A percentile compares a stretch with the other conserved stretches of the same genome.
Conservation (phyloP, 2,113 vertebrate species). For the Apeltes quadracus region DNA sequence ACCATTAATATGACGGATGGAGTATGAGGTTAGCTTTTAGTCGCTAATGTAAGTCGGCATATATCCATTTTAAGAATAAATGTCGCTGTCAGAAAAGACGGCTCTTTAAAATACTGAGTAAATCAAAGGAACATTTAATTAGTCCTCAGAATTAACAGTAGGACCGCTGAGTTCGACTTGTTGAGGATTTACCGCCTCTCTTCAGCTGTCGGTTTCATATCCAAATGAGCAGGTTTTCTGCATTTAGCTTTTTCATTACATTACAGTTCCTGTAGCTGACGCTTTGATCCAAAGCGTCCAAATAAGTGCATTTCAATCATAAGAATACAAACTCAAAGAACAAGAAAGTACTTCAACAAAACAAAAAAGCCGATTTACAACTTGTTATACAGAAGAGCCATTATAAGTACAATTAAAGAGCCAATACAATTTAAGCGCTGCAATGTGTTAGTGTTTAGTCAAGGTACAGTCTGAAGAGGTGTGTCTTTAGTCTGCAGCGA, state of each 20-base stretch:
- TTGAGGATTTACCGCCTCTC: neutral
- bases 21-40: slow-evolving; percentile 6
- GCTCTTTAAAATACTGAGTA: neutral
- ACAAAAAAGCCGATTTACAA: too few species aligned
- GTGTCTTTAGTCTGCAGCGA: too few species aligned
- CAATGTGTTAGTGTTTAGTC: too few species aligned
- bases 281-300: too few species aligned
- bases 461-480: too few species aligned
- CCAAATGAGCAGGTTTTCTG: neutral
- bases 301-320: too few species aligned
- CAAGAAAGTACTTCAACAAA: too few species aligned
- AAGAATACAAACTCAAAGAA: too few species aligned
- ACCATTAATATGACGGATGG: slow-evolving; percentile 8
- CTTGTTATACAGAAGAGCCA: too few species aligned
- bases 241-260: neutral
- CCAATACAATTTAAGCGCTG: too few species aligned
- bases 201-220: slow-evolving; percentile 4
- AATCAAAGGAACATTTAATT: slow-evolving; percentile 2
- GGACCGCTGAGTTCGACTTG: slow-evolving; percentile 21
- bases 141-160: neutral
- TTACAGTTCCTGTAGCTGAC: too few species aligned
- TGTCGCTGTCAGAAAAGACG: slow-evolving; percentile 1
- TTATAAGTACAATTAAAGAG: too few species aligned
- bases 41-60: neutral
- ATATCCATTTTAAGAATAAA: slow-evolving; percentile 24